phyloP scores from a whole-genome alignment of 2,888 invertebrate genomes.

The Mesochorus sp. region DNA sequence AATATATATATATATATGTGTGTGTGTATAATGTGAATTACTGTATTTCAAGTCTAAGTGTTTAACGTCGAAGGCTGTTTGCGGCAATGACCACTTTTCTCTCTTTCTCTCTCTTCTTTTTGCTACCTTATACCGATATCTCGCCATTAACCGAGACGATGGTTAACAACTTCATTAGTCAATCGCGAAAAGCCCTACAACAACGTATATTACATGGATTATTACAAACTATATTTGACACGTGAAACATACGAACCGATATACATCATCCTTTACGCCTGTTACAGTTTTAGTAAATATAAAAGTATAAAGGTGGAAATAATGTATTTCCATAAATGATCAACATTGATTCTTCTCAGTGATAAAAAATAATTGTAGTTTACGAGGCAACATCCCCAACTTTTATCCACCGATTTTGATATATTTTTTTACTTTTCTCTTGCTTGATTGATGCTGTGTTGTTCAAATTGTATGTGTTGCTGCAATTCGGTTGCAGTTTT shows the following conservation, averaged over 20 bases:
- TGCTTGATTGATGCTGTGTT: too few species aligned
- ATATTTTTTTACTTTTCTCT: too few species aligned
- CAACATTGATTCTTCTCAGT: too few species aligned
- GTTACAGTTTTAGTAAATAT: slow-evolving; percentile 1
- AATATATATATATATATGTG: slow-evolving; percentile 6
- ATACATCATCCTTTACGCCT: slow-evolving; percentile 19
- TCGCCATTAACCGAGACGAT: slow-evolving; percentile 45
- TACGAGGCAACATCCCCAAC: too few species aligned
- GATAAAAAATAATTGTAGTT: too few species aligned
- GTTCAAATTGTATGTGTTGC: too few species aligned
- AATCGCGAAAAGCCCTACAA: slow-evolving; percentile 53
- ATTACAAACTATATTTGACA: slow-evolving; percentile 46
- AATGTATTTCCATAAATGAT: too few species aligned
- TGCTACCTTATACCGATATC: slow-evolving; percentile 48
- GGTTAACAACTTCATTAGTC: slow-evolving; percentile 66
- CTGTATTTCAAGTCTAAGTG: slow-evolving; percentile 55
- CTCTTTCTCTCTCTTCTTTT: slow-evolving; percentile 14
- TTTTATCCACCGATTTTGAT: too few species aligned
- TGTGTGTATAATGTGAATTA: slow-evolving; percentile 21
- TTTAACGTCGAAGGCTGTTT: slow-evolving; percentile 48
- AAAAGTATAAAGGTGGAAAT: too few species aligned
- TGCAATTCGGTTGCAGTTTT: too few species aligned
- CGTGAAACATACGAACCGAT: slow-evolving; percentile 40
- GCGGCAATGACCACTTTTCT: slow-evolving; percentile 35
- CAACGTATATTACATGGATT: slow-evolving; percentile 40